Base-by-base conservation (phyloP, 2,797 vertebrate genomes). In the Sebastes kiyomatsui region DNA sequence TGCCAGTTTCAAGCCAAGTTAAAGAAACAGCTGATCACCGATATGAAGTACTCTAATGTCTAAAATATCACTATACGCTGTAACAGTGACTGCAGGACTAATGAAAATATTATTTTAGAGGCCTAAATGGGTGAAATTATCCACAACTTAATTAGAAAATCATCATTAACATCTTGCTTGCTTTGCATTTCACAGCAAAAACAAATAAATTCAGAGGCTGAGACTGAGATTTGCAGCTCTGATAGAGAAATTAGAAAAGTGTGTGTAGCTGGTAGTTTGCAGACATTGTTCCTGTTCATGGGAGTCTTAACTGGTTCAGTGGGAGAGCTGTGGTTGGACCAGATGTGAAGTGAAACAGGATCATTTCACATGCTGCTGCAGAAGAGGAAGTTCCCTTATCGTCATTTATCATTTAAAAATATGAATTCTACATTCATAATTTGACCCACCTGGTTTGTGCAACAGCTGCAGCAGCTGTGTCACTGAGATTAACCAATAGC, bases 381-480 rank as follows among this genome's bases (percentile, higher is more conserved):
- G 32, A 38, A 2, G 4, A 61, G 23, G 20, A 38, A 3, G 11
- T 71, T 38, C 49, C 75, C 61, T 28, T 2, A 5, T 42, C 2
- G 28, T 56, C 33, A 49, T 86, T 76, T 46, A 67, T 80, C 73
- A 69, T 69, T 32, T 64, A 78, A 25, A 18, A n/a, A 52, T n/a
- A 52, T 52, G 35, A 28, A 52, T 67, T 28, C 25, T 7, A 12
- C 25, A 52, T 52, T 11, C 28, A 54, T 59, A 27, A 68, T 67
- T 35, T 22, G 22, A 66, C 14, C 61, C 71, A 71, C 33, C 75
- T 75, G 79, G 71, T 18, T 7, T 5, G 20, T 42, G 64, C 64
- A 72, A 56, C 89, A 92, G 92, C 91, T 92, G 91, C 82, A 64
- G 85, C 87, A 85, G 82, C 82, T 83, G 76, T 71, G 71, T 55